Conservation (phyloP, 2,888 invertebrate genomes). For the Cepaea hortensis region DNA sequence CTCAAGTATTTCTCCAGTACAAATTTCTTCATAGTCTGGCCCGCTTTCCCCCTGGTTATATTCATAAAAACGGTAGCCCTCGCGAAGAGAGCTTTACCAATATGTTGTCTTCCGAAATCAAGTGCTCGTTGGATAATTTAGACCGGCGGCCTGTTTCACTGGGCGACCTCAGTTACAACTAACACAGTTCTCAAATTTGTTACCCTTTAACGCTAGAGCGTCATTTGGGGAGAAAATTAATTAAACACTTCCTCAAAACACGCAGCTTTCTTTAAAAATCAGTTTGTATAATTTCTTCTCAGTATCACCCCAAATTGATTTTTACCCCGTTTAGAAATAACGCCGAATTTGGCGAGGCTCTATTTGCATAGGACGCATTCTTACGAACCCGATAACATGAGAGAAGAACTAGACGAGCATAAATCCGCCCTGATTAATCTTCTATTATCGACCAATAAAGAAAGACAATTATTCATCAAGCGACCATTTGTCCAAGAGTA, state of each 20-base stretch:
- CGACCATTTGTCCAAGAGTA: conserved; percentile 33
- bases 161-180: conserved; percentile 29
- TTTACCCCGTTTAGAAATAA: conserved; percentile 5
- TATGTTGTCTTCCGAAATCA: conserved; percentile 3
- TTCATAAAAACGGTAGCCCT: background rate
- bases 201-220: conserved; percentile 6
- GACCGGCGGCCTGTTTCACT: conserved; percentile 2
- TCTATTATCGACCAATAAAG: conserved; percentile 42
- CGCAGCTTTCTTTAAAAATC: conserved; percentile 29
- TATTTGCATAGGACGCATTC: conserved; percentile 45
- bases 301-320: conserved; percentile 27
- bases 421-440: conserved; percentile 46
- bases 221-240: conserved; percentile 26
- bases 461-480: conserved; percentile 47
- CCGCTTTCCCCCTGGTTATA: background rate
- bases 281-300: conserved; percentile 43
- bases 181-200: conserved; percentile 23
- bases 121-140: conserved; percentile 15
- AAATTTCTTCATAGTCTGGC: background rate
- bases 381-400: conserved; percentile 28
- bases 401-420: conserved; percentile 34
- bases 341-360: conserved; percentile 34
- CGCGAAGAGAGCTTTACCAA: background rate
- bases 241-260: conserved; percentile 39
- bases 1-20: background rate